Evolutionary conservation across 1,140 invertebrate species (phyloP).

Genomic region (Bombus ignitus): DNA sequence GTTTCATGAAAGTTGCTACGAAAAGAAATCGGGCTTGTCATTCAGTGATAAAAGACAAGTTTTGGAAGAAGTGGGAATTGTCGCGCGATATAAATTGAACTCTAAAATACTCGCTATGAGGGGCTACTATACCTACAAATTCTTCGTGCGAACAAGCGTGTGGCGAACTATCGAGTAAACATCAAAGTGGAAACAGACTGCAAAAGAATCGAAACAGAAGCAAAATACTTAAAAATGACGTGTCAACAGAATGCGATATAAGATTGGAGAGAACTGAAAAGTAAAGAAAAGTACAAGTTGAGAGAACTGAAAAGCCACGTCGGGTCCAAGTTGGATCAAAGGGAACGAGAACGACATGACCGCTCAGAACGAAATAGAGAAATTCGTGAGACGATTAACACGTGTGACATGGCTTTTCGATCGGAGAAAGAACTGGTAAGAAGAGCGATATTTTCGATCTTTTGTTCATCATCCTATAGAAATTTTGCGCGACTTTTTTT

Average conservation of each 20-base stretch:
- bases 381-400: conserved; percentile 6
- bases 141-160: neutral
- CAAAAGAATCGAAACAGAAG: neutral
- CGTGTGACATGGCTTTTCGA: neutral
- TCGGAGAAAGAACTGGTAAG: neutral
- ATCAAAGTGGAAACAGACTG: neutral
- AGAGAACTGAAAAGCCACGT: neutral
- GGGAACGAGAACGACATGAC: neutral
- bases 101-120: neutral
- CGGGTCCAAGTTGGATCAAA: conserved; percentile 11
- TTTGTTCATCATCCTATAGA: neutral
- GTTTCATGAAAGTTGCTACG: neutral
- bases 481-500: neutral
- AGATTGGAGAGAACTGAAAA: neutral
- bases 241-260: neutral
- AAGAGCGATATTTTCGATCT: neutral
- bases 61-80: neutral
- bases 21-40: no score
- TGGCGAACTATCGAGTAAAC: neutral
- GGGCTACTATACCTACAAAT: neutral
- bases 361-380: neutral
- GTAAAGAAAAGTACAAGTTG: neutral
- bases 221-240: neutral
- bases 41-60: neutral
- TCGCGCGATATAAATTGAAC: neutral